These are phyloP conservation scores for Phania funesta DNA, from an alignment of 2,888 invertebrate genomes.

Conservation along the genomic window DNA sequence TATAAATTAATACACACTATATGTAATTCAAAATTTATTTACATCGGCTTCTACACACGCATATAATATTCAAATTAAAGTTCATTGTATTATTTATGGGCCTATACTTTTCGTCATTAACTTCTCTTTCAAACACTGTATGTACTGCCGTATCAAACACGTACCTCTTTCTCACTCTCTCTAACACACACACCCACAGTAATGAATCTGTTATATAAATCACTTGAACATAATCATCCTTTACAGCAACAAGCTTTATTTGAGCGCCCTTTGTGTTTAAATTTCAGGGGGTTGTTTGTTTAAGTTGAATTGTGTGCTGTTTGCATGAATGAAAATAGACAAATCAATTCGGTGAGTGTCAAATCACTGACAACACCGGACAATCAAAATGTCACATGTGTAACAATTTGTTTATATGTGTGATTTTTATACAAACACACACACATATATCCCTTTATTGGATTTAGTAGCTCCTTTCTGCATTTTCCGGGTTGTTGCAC, in stretches of 20 bases:
- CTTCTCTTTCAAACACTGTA: not conserved
- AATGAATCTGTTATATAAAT: not conserved
- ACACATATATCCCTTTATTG: not conserved
- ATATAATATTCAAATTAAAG: no score
- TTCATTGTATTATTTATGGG: slow-evolving; percentile 3
- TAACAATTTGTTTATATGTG: slow-evolving; percentile 41
- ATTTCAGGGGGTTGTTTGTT: slow-evolving; percentile 22
- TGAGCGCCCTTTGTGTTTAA: not conserved
- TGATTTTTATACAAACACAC: not conserved
- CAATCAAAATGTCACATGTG: slow-evolving; percentile 64
- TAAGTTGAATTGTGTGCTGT: slow-evolving; percentile 29
- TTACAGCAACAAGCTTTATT: not conserved
- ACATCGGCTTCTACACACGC: no score
- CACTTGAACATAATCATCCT: not conserved
- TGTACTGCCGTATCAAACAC: not conserved
- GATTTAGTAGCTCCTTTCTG: not conserved
- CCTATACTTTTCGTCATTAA: not conserved
- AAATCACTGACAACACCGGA: slow-evolving; percentile 68
- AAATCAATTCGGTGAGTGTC: slow-evolving; percentile 68
- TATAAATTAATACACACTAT: no score
- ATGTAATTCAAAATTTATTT: no score
- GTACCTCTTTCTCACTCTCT: not conserved
- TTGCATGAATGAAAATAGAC: slow-evolving; percentile 58
- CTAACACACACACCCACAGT: no score
- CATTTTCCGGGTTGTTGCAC: slow-evolving; percentile 18